Percentiles rank a stretch among this genome's conserved stretches.
Conservation (phyloP, 2,888 invertebrate species). For the Perdita meconis region DNA sequence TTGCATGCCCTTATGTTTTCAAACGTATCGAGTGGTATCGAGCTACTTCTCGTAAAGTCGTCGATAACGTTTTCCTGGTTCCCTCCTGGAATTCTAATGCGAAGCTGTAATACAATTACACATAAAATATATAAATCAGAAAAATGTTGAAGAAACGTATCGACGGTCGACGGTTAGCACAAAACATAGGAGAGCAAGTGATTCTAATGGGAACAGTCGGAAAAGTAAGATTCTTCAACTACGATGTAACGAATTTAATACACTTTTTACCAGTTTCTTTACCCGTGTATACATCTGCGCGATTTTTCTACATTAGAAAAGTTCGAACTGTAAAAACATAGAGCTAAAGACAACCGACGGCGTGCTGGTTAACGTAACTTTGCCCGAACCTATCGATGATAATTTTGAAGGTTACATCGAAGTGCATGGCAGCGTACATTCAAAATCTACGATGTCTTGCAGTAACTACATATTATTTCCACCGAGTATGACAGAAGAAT, state of each 20-base stretch:
- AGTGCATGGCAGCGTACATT: conserved; percentile 75
- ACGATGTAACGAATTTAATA: no score
- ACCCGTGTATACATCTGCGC: not conserved
- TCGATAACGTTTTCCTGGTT: no score
- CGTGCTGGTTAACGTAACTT: conserved; percentile 75
- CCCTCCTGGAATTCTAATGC: no score
- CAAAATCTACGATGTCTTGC: conserved; percentile 77
- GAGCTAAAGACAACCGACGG: conserved; percentile 78
- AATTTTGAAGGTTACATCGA: conserved; percentile 76
- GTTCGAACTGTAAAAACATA: conserved; percentile 72
- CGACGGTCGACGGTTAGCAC: conserved; percentile 73
- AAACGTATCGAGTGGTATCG: no score
- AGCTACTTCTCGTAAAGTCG: no score
- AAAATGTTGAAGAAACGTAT: conserved; percentile 67
- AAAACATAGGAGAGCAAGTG: conserved; percentile 73
- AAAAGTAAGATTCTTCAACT: conserved; percentile 73
- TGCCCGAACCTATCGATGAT: conserved; percentile 73
- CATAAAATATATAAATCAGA: no score
- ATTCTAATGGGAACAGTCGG: conserved; percentile 76
- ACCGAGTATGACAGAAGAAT: conserved; percentile 65
- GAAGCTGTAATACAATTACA: no score
- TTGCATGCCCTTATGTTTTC: no score
- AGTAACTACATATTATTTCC: conserved; percentile 71
- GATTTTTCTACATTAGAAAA: conserved; percentile 64
- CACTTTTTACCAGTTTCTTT: not conserved